Evolutionary conservation across 2,113 vertebrate species (phyloP).

Genomic region (Cynopterus brachyotis): DNA sequence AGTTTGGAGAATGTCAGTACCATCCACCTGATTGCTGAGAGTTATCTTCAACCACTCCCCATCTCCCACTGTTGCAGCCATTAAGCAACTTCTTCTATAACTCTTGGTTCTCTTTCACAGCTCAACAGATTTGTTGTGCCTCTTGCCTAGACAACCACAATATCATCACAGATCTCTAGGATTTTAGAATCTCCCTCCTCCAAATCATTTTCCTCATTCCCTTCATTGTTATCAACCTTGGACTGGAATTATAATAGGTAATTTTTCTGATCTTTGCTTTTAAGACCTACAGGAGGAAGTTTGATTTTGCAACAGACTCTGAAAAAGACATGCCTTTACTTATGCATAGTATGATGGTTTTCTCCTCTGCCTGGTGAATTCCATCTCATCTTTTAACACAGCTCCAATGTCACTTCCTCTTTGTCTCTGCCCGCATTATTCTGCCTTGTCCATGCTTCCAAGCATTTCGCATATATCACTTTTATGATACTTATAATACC

Average conservation of each 20-base stretch:
- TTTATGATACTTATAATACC: not conserved
- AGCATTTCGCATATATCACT: not conserved
- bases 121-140: not conserved
- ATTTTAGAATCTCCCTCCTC: not conserved
- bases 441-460: not conserved
- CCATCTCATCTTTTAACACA: not conserved
- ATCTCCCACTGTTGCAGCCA: not conserved
- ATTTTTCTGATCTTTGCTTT: conserved; percentile 14
- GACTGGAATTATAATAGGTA: not conserved
- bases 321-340: conserved; percentile 28
- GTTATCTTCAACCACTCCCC: not conserved
- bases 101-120: not conserved
- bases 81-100: not conserved
- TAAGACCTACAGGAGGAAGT: not conserved
- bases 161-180: not conserved
- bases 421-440: not conserved
- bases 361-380: not conserved
- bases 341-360: not conserved
- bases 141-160: not conserved
- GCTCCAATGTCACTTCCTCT: conserved; percentile 39
- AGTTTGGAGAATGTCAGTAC: not conserved
- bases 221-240: not conserved
- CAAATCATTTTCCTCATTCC: not conserved
- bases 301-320: not conserved
- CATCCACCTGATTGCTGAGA: not conserved